Conservation (phyloP, 2,113 vertebrate species). For the Oenanthe melanoleuca region DNA sequence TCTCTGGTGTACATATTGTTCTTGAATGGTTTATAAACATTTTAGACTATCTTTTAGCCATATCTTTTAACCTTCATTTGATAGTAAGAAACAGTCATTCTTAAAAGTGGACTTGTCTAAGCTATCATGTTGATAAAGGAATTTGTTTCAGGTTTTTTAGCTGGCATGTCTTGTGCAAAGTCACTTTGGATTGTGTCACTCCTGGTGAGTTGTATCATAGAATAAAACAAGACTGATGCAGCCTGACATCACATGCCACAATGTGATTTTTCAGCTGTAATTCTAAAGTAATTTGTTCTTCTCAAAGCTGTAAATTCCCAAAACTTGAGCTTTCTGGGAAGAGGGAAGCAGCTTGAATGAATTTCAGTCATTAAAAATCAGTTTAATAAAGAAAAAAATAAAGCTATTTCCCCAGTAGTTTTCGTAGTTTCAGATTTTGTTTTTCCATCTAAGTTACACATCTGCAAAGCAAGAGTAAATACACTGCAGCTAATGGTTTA, state of each 20-base stretch:
- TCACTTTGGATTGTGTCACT: slow-evolving; percentile 22
- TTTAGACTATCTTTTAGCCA: background rate
- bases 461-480: background rate
- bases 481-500: background rate
- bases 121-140: background rate
- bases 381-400: background rate
- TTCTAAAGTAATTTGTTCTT: background rate
- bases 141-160: background rate
- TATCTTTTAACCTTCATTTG: background rate
- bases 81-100: background rate
- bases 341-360: background rate
- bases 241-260: background rate
- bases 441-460: background rate
- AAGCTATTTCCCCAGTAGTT: background rate
- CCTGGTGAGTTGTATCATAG: background rate
- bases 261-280: background rate
- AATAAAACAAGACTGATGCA: background rate
- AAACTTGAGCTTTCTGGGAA: background rate
- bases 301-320: background rate
- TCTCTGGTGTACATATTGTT: background rate
- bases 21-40: background rate
- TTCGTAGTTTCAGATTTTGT: background rate
- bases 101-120: background rate
- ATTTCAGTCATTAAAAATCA: background rate
- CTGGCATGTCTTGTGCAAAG: background rate